These are phyloP conservation scores for Bostrychus sinensis DNA, from an alignment of 2,113 vertebrate species.

Conservation along the genomic window DNA sequence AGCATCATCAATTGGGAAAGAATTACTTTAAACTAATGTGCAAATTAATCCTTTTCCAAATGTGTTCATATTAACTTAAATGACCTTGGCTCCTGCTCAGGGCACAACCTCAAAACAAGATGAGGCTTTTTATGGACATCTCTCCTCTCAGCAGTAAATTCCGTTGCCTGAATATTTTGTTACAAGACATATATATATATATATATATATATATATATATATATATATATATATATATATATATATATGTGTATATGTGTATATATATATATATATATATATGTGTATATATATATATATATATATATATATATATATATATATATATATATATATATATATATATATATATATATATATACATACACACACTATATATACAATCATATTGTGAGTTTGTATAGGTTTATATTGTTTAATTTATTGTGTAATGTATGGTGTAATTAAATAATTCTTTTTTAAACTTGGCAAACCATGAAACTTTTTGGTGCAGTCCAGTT, in stretches of 20 bases:
- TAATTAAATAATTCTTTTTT: too few relatives aligned
- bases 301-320: too few relatives aligned
- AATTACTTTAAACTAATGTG: not conserved
- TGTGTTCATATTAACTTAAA: not conserved
- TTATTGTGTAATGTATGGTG: constrained; percentile 17
- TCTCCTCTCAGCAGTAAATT: constrained; percentile 30
- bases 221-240: not conserved
- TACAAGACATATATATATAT: constrained; percentile 29
- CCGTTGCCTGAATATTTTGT: constrained; percentile 41
- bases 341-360: too few relatives aligned
- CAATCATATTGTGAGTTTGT: constrained; percentile 31
- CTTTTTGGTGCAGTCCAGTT: constrained; percentile 9
- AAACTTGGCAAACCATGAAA: too few relatives aligned
- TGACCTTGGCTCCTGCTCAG: not conserved
- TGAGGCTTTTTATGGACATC: not conserved
- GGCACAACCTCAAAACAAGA: not conserved
- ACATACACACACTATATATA: constrained; percentile 62
- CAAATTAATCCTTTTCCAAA: constrained; percentile 1
- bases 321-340: too few relatives aligned
- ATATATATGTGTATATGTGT: not conserved
- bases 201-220: not conserved
- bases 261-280: too few relatives aligned
- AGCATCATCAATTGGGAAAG: constrained; percentile 16
- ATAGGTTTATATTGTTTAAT: constrained; percentile 22
- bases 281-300: too few relatives aligned